Percentiles rank a stretch among this genome's conserved stretches.
Evolutionary conservation across 2,888 invertebrate genomes (phyloP).

Genomic region (Eupithecia insigniata): DNA sequence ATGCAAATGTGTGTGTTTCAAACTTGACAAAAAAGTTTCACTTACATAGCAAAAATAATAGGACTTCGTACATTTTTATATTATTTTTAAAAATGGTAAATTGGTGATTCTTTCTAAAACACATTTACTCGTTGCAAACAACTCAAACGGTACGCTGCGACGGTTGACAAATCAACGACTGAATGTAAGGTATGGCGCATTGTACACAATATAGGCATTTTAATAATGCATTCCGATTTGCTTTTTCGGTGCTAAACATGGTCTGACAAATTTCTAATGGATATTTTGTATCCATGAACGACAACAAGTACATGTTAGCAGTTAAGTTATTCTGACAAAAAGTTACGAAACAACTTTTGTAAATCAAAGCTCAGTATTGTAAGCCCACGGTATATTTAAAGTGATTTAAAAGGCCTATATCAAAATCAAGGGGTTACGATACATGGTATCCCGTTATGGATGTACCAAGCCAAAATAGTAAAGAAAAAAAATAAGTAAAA

Average conservation of each 20-base stretch:
- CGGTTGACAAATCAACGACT: conserved; percentile 33
- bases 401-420: no score
- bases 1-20: neutral
- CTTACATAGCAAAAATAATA: neutral
- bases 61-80: no score
- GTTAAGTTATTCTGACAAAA: neutral
- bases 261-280: conserved; percentile 36
- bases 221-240: conserved; percentile 35
- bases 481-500: no score
- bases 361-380: neutral
- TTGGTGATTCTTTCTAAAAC: neutral
- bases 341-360: conserved; percentile 2
- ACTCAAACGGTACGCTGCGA: neutral
- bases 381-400: neutral
- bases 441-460: no score
- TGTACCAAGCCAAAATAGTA: no score
- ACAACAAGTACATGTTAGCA: neutral
- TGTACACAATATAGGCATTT: conserved; percentile 38
- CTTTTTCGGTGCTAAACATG: conserved; percentile 20
- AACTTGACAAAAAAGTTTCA: neutral
- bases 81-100: neutral
- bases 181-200: conserved; percentile 35
- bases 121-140: neutral
- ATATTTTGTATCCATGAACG: conserved; percentile 14
- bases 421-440: no score